Evolutionary conservation across 53 echinoderm and acorn worm genomes (phyloP).

Genomic region (Paracentrotus lividus): DNA sequence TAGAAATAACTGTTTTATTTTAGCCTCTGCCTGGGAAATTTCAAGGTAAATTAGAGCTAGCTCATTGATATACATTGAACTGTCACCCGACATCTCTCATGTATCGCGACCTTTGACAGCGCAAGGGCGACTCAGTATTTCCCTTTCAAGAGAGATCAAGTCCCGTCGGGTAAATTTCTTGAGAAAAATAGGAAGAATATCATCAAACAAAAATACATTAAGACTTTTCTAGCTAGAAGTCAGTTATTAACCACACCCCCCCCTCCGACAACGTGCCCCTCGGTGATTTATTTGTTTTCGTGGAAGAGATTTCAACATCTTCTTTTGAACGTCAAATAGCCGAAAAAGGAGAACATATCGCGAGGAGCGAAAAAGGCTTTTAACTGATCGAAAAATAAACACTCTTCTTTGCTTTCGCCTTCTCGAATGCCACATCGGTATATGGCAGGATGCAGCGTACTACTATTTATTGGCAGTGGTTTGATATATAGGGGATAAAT

Average conservation of each 20-base stretch:
- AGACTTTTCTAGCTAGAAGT: neutral
- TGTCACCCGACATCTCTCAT: neutral
- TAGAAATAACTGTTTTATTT: neutral
- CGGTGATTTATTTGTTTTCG: conserved; percentile 32
- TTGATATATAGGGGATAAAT: neutral
- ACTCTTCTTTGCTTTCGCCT: neutral
- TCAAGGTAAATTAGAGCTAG: neutral
- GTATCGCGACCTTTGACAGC: neutral
- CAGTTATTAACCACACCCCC: neutral
- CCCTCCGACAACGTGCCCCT: neutral
- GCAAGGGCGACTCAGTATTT: neutral
- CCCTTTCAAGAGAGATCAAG: neutral
- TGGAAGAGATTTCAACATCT: conserved; percentile 10
- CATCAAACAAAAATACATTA: conserved; percentile 1
- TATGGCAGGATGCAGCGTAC: neutral
- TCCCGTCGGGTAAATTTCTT: neutral
- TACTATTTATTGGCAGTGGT: neutral
- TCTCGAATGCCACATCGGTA: neutral
- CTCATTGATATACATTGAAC: neutral
- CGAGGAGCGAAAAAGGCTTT: conserved; percentile 33
- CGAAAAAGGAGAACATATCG: conserved; percentile 12
- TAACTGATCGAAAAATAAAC: conserved; percentile 35
- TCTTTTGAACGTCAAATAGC: neutral
- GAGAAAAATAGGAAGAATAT: neutral
- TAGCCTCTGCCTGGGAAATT: neutral